Conservation (phyloP, 2,797 vertebrate genomes). For the Odontamblyopus lacepedii region DNA sequence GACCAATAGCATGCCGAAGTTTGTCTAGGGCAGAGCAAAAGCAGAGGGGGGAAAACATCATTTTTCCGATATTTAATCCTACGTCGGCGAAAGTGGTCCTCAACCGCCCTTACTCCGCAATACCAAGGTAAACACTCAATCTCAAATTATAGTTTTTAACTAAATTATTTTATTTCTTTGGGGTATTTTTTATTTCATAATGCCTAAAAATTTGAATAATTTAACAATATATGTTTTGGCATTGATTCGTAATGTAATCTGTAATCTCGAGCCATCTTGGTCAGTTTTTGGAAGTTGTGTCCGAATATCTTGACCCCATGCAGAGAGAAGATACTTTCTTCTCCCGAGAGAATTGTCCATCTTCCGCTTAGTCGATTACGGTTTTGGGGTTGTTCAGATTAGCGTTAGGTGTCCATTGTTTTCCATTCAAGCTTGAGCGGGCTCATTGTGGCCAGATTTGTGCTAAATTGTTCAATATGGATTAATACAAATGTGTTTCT, state of each 20-base stretch:
- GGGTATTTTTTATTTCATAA: background rate
- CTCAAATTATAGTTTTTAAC: conserved; percentile 1
- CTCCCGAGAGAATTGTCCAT: conserved; percentile 35
- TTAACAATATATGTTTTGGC: conserved; percentile 5
- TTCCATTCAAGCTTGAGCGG: conserved; percentile 32
- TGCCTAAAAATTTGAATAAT: background rate
- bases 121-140: conserved; percentile 65
- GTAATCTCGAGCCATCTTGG: conserved; percentile 17
- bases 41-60: conserved; percentile 56
- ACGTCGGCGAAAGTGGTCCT: conserved; percentile 60
- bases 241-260: conserved; percentile 40
- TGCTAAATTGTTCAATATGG: background rate
- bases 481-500: conserved; percentile 13
- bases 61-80: conserved; percentile 81
- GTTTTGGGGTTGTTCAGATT: conserved; percentile 16
- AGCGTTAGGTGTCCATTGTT: conserved; percentile 32
- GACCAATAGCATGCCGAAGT: conserved; percentile 83
- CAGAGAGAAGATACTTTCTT: conserved; percentile 31
- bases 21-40: conserved; percentile 71
- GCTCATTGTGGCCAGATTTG: conserved; percentile 49
- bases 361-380: conserved; percentile 43
- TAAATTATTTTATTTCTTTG: background rate
- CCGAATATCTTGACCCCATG: conserved; percentile 11
- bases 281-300: conserved; percentile 28
- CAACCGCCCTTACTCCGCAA: conserved; percentile 48